Evolutionary conservation across 2,888 invertebrate species (phyloP).

Genomic region (Spodoptera littoralis): DNA sequence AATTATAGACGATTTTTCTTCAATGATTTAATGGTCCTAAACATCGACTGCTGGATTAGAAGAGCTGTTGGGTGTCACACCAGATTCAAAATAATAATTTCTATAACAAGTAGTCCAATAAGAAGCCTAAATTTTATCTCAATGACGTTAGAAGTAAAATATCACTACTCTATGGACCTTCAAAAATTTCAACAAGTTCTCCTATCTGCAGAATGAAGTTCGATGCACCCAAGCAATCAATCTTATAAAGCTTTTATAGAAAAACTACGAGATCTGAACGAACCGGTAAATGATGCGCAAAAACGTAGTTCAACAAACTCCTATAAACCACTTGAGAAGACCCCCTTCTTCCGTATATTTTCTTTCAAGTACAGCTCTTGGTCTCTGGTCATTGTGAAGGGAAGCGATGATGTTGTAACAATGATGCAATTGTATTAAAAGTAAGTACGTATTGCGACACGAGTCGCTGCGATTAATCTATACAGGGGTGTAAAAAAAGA

Average conservation of each 20-base stretch:
- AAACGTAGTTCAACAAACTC: conserved; percentile 81
- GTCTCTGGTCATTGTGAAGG: conserved; percentile 34
- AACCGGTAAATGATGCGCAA: conserved; percentile 75
- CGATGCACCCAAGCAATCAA: conserved; percentile 67
- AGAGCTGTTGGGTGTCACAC: too few relatives aligned
- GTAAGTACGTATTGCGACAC: conserved; percentile 45
- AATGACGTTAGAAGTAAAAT: too few relatives aligned
- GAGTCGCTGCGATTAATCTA: conserved; percentile 47
- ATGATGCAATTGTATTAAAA: conserved; percentile 59
- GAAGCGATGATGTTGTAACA: conserved; percentile 55
- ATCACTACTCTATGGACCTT: conserved; percentile 9
- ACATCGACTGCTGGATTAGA: too few relatives aligned
- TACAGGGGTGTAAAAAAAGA: conserved; percentile 49
- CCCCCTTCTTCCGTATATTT: conserved; percentile 2
- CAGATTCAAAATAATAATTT: too few relatives aligned
- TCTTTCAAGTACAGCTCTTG: conserved; percentile 10
- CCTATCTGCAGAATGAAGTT: conserved; percentile 48
- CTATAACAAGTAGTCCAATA: too few relatives aligned
- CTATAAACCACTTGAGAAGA: conserved; percentile 38
- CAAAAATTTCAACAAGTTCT: conserved; percentile 6
- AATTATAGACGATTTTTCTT: too few relatives aligned
- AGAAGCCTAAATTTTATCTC: too few relatives aligned
- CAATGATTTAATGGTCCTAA: too few relatives aligned
- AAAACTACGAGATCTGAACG: conserved; percentile 61
- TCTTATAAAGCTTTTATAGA: conserved; percentile 63